These are phyloP conservation scores for Tupaia chinensis DNA, from an alignment of 2,113 vertebrate species.

Conservation along the genomic window DNA sequence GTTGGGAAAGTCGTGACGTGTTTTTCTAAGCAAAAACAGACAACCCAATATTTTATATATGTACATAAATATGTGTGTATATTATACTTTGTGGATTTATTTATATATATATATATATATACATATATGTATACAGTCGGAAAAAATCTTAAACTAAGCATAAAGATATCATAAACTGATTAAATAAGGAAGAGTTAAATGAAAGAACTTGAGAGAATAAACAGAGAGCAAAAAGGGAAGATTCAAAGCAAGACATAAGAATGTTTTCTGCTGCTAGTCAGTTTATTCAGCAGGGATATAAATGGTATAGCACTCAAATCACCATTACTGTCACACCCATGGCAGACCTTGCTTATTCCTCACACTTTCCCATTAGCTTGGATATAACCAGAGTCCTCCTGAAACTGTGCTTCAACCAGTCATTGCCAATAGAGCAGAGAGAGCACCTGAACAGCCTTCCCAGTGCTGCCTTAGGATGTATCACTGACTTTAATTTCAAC, in stretches of 20 bases:
- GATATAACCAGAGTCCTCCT: neutral
- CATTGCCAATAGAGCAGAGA: neutral
- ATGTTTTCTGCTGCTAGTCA: neutral
- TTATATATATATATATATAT: neutral
- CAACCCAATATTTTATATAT: neutral
- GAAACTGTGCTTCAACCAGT: neutral
- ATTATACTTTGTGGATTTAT: neutral
- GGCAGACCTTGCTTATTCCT: neutral
- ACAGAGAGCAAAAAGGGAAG: neutral
- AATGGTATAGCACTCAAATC: neutral
- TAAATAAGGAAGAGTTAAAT: neutral
- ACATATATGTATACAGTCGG: neutral
- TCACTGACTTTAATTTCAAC: neutral
- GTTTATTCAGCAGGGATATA: neutral
- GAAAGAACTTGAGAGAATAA: neutral
- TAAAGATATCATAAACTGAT: neutral
- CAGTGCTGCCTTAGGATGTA: neutral
- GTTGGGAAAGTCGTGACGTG: no score
- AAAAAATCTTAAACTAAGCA: conserved; percentile 14
- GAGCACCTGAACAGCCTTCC: neutral
- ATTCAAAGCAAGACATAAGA: neutral
- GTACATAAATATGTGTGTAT: neutral
- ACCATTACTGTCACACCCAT: neutral
- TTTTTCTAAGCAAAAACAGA: no score
- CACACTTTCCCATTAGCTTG: neutral